Percentiles rank a stretch among this genome's conserved stretches.
These are phyloP conservation scores for Percopsis omiscomaycus DNA, from an alignment of 2,797 vertebrate species.

Conservation along the genomic window DNA sequence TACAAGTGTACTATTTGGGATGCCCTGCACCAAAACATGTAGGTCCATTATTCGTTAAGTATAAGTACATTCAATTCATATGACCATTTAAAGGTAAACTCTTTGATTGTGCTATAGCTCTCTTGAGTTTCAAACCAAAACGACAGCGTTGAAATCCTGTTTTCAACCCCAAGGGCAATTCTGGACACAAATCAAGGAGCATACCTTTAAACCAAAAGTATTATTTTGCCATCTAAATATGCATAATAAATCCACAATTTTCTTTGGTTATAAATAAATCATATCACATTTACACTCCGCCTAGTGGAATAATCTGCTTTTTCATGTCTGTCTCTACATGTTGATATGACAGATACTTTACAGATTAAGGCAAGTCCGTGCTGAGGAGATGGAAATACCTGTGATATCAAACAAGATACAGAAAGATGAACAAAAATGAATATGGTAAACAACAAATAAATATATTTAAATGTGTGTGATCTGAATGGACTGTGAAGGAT, in stretches of 20 bases:
- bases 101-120: slow-evolving; percentile 35
- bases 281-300: slow-evolving; percentile 55
- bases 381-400: slow-evolving; percentile 8
- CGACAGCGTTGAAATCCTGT: slow-evolving; percentile 65
- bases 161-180: too few relatives aligned
- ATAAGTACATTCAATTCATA: slow-evolving; percentile 72
- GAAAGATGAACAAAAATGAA: slow-evolving; percentile 29
- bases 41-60: slow-evolving; percentile 60
- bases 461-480: slow-evolving; percentile 7
- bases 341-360: slow-evolving; percentile 55
- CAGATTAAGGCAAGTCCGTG: slow-evolving; percentile 77
- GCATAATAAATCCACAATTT: slow-evolving; percentile 68
- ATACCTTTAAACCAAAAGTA: slow-evolving; percentile 65
- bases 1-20: slow-evolving; percentile 10
- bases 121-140: slow-evolving; percentile 42
- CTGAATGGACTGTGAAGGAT: not conserved
- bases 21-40: slow-evolving; percentile 33
- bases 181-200: too few relatives aligned
- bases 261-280: slow-evolving; percentile 73
- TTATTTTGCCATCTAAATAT: slow-evolving; percentile 74
- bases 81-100: slow-evolving; percentile 46
- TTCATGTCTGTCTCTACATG: slow-evolving; percentile 35
- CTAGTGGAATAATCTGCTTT: slow-evolving; percentile 58
- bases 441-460: slow-evolving; percentile 14
- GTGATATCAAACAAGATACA: slow-evolving; percentile 53